A percentile compares a stretch with the other conserved stretches of the same genome.
phyloP scores from a whole-genome alignment of 2,113 vertebrate genomes.

The Lampris incognitus region DNA sequence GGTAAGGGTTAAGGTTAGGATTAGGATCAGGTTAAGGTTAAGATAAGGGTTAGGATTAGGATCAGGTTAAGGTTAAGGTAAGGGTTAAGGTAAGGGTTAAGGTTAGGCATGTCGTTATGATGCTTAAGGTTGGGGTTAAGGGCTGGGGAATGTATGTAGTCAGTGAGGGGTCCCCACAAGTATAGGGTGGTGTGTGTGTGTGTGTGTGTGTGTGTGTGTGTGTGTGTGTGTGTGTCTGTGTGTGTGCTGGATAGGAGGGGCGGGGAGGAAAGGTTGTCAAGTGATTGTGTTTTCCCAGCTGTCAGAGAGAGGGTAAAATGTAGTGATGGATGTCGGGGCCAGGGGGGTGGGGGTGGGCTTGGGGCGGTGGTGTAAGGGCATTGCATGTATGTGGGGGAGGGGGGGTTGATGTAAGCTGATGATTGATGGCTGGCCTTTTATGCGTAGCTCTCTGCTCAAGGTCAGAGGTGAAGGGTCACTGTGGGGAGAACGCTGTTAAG shows the following conservation, averaged over 20 bases:
- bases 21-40: no score
- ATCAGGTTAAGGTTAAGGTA: no score
- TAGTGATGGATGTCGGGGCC: slow-evolving; percentile 72
- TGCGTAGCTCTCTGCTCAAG: slow-evolving; percentile 63
- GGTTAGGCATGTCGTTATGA: no score
- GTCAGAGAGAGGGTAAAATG: slow-evolving; percentile 69
- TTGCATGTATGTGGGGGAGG: slow-evolving; percentile 33
- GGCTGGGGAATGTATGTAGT: not conserved
- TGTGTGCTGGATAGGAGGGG: slow-evolving; percentile 18
- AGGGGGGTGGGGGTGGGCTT: not conserved
- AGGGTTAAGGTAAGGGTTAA: no score
- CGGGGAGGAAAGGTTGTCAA: slow-evolving; percentile 43
- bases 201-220: slow-evolving; percentile 12
- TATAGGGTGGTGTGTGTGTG: slow-evolving; percentile 16
- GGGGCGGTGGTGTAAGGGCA: slow-evolving; percentile 43
- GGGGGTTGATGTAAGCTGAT: slow-evolving; percentile 68
- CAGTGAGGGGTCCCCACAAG: slow-evolving; percentile 4
- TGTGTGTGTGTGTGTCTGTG: slow-evolving; percentile 21
- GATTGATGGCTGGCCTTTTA: slow-evolving; percentile 67
- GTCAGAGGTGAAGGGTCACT: slow-evolving; percentile 76
- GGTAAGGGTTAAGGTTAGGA: no score
- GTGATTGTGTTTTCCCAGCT: slow-evolving; percentile 72
- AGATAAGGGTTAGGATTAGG: no score
- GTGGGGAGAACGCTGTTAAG: slow-evolving; percentile 69
- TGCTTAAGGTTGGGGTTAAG: slow-evolving; percentile 44